Evolutionary conservation across 2,113 vertebrate genomes (phyloP).

Genomic region (Rhinoderma darwinii): DNA sequence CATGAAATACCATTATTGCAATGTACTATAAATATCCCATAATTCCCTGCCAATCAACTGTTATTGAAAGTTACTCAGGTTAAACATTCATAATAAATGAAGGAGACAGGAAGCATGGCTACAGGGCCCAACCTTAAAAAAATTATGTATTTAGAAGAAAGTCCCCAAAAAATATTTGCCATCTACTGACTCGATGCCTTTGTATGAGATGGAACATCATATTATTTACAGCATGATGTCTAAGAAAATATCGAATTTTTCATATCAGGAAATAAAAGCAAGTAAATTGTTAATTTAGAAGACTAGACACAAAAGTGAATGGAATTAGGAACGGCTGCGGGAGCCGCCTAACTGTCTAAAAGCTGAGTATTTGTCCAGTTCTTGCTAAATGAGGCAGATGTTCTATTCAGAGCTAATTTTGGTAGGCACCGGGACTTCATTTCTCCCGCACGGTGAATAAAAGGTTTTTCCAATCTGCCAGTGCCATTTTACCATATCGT

Average conservation of each 20-base stretch:
- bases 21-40: not conserved
- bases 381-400: conserved; percentile 6
- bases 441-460: not conserved
- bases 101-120: not conserved
- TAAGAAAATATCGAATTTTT: not conserved
- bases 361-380: not conserved
- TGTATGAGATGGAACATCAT: not conserved
- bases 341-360: not conserved
- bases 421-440: conserved; percentile 3
- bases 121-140: conserved; percentile 29
- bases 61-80: not conserved
- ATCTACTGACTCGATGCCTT: not conserved
- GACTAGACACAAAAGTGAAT: not conserved
- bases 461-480: conserved; percentile 23
- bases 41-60: not conserved
- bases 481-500: not conserved
- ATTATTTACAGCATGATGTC: not conserved
- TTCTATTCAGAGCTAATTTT: conserved; percentile 26
- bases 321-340: not conserved
- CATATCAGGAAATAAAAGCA: conserved; percentile 9
- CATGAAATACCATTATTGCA: not conserved
- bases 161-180: not conserved
- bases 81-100: conserved; percentile 9
- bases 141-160: not conserved
- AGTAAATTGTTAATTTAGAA: not conserved